These are phyloP conservation scores for Galeopsomyia nigrocyanea DNA, from an alignment of 2,888 invertebrate genomes.

Conservation along the genomic window DNA sequence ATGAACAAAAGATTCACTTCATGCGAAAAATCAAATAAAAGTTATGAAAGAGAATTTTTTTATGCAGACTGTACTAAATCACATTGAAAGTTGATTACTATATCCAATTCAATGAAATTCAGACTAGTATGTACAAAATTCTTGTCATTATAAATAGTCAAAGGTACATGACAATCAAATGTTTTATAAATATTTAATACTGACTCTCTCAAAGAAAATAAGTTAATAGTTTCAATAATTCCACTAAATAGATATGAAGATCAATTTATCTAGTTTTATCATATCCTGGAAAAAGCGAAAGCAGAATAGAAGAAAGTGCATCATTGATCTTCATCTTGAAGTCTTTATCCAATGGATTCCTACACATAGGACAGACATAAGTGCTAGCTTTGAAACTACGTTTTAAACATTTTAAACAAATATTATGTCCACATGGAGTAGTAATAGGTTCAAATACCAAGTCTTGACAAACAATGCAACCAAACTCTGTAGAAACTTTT, in stretches of 20 bases:
- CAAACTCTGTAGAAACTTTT: slow-evolving; percentile 68
- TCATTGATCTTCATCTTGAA: slow-evolving; percentile 73
- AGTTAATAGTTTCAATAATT: slow-evolving; percentile 20
- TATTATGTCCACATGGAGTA: slow-evolving; percentile 81
- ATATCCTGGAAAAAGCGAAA: slow-evolving; percentile 79
- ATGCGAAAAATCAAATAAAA: no score
- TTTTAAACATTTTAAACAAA: slow-evolving; percentile 79
- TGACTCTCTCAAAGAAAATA: slow-evolving; percentile 22
- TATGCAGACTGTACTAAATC: no score
- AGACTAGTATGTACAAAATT: no score
- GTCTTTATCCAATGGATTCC: slow-evolving; percentile 74
- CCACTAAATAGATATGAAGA: slow-evolving; percentile 6
- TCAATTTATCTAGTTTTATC: slow-evolving; percentile 68
- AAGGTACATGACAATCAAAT: neutral
- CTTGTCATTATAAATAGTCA: no score
- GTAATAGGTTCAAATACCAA: slow-evolving; percentile 80
- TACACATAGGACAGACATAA: slow-evolving; percentile 79
- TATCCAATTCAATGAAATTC: no score
- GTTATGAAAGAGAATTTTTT: no score
- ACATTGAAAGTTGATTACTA: no score
- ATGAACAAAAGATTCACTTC: no score
- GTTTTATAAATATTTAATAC: slow-evolving; percentile 44
- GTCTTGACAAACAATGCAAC: slow-evolving; percentile 86
- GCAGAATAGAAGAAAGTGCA: slow-evolving; percentile 72
- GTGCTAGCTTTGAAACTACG: slow-evolving; percentile 77